phyloP scores from a whole-genome alignment of 2,888 invertebrate genomes.

The Drosophila phalerata region DNA sequence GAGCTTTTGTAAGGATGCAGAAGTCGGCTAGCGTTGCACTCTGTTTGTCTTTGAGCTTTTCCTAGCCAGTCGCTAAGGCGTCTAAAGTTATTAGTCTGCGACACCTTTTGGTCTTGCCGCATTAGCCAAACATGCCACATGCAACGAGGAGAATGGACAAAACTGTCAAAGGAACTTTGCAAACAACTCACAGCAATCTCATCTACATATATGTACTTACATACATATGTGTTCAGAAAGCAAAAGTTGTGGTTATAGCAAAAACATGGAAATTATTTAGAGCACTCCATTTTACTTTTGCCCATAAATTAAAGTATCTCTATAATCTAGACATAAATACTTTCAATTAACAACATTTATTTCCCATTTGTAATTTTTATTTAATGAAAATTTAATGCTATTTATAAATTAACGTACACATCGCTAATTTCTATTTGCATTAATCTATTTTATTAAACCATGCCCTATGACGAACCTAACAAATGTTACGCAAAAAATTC shows the following conservation, averaged over 20 bases:
- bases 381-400: neutral
- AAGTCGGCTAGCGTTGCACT: neutral
- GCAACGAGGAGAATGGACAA: conserved; percentile 4
- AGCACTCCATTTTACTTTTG: neutral
- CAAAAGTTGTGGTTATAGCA: conserved; percentile 34
- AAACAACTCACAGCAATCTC: conserved; percentile 41
- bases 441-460: neutral
- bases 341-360: no score
- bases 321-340: no score
- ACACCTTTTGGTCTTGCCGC: conserved; percentile 70
- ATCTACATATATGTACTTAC: neutral
- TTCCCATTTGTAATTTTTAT: no score
- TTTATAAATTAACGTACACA: conserved; percentile 1
- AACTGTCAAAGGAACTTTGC: conserved; percentile 27
- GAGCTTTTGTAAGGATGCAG: conserved; percentile 21
- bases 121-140: conserved; percentile 49
- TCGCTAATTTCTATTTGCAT: conserved; percentile 5
- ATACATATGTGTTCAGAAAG: conserved; percentile 32
- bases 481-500: conserved; percentile 25
- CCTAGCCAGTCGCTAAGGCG: conserved; percentile 33
- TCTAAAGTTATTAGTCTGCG: conserved; percentile 73
- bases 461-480: conserved; percentile 14
- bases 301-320: neutral
- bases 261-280: neutral
- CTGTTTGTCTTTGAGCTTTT: conserved; percentile 67